Base-by-base conservation (phyloP, 92 coral and sea anemone species). In the Galaxea fascicularis region DNA sequence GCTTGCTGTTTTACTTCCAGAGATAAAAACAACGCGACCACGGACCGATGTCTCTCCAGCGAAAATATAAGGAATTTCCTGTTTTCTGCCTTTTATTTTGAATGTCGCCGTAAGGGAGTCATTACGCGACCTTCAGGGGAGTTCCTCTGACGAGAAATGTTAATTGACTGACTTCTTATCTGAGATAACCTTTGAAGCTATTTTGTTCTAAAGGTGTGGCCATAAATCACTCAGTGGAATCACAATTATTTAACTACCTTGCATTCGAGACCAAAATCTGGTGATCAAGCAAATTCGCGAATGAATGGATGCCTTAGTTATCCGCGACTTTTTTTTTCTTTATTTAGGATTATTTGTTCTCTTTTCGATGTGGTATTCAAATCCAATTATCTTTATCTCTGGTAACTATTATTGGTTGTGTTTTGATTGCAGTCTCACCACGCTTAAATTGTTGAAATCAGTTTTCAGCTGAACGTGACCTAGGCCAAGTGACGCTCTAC, bases 41-140 rank as follows among this genome's bases (percentile, higher is more conserved):
- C 29, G n/a, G 4, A 8, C 52, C 35, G 28, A 44, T 14, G 24
- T 10, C 22, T 26, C 24, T 22, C 59, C 35, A 5, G 81, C n/a
- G 12, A 22, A 16, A 21, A 9, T 31, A 66, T 27, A 58, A 16
- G 65, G 75, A 53, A 79, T 79, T 79, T 79, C 84, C 84, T 79
- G 84, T 52, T 79, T 49, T 17, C 65, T 75, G 64, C 65, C 74
- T 65, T 66, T 79, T 65, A 79, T 47, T 79, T 78, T 51, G 51
- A 51, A 79, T 28, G 66, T 78, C 56, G 51, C 65, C 31, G 4
- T 15, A 71, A 57, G 74, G 30, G 27, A 28, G 31, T 24, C 4
- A 20, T 60, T 76, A 13, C 15, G 11, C n/a, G 68, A 20, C 31
- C 21, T 13, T 30, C 21, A 0, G 12, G n/a, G n/a, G n/a, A n/a